Conservation (phyloP, 2,888 invertebrate genomes). For the Monochamus alternatus region DNA sequence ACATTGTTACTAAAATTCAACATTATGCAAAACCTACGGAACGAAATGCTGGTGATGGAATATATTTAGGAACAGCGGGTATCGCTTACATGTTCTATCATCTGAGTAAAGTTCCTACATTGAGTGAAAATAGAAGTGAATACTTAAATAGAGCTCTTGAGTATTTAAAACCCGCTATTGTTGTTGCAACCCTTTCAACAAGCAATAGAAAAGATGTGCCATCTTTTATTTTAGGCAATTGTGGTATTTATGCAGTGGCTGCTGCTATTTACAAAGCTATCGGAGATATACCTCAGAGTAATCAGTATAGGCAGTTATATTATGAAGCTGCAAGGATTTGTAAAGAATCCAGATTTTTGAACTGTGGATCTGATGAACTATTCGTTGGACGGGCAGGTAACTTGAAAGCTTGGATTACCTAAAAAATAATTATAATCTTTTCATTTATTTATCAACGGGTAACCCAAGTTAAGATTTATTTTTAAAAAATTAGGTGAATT, state of each 20-base stretch:
- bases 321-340: slow-evolving; percentile 69
- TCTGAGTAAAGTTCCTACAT: slow-evolving; percentile 74
- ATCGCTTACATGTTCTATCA: slow-evolving; percentile 85
- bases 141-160: slow-evolving; percentile 76
- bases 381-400: slow-evolving; percentile 86
- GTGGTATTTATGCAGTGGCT: slow-evolving; percentile 84
- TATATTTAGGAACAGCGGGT: slow-evolving; percentile 82
- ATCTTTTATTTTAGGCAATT: slow-evolving; percentile 85
- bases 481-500: too few species aligned
- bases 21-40: slow-evolving; percentile 63
- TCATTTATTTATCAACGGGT: neutral
- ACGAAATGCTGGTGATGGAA: slow-evolving; percentile 74
- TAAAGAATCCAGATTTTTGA: slow-evolving; percentile 74
- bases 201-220: slow-evolving; percentile 75
- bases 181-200: slow-evolving; percentile 70
- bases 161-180: slow-evolving; percentile 78
- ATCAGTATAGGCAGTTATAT: slow-evolving; percentile 68
- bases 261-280: slow-evolving; percentile 75
- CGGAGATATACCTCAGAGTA: slow-evolving; percentile 69
- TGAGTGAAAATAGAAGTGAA: slow-evolving; percentile 69
- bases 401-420: neutral
- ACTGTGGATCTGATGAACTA: slow-evolving; percentile 85
- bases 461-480: too few species aligned
- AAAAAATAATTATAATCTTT: neutral
- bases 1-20: slow-evolving; percentile 62